These are phyloP conservation scores for Sceliomorpha sp. DNA, from an alignment of 2,888 invertebrate genomes.

Conservation along the genomic window DNA sequence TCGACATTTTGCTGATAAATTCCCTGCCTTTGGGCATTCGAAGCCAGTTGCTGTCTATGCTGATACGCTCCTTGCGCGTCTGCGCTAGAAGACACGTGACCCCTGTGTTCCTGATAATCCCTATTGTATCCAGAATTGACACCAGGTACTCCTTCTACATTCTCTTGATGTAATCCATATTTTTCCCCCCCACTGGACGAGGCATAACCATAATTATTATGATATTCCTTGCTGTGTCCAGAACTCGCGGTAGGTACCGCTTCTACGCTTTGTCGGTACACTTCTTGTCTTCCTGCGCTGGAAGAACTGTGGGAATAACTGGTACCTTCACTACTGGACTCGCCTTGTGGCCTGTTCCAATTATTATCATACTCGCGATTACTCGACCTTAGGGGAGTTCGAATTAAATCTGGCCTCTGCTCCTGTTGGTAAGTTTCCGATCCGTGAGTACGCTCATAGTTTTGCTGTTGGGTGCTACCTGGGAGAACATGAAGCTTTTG, in stretches of 20 bases:
- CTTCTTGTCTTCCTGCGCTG: background rate
- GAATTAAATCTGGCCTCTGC: background rate
- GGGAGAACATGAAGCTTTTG: background rate
- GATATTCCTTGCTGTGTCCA: no score
- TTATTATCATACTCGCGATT: constrained; percentile 1
- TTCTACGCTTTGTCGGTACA: background rate
- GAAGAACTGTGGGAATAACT: background rate
- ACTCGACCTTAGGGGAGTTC: background rate
- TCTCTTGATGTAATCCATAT: no score
- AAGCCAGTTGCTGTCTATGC: no score
- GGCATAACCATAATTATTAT: no score
- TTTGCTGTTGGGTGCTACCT: background rate
- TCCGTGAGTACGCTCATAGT: background rate
- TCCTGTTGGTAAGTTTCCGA: background rate
- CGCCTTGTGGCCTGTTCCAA: background rate
- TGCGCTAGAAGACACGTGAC: no score
- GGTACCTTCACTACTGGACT: constrained; percentile 4
- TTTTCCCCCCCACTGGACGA: no score
- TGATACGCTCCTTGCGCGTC: no score
- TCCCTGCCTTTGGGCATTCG: background rate
- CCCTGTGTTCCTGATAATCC: no score
- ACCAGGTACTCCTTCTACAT: no score
- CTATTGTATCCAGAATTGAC: no score
- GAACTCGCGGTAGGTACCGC: no score
- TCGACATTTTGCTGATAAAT: constrained; percentile 5